Evolutionary conservation across 2,797 vertebrate species (phyloP).

Genomic region (Poecilia picta): DNA sequence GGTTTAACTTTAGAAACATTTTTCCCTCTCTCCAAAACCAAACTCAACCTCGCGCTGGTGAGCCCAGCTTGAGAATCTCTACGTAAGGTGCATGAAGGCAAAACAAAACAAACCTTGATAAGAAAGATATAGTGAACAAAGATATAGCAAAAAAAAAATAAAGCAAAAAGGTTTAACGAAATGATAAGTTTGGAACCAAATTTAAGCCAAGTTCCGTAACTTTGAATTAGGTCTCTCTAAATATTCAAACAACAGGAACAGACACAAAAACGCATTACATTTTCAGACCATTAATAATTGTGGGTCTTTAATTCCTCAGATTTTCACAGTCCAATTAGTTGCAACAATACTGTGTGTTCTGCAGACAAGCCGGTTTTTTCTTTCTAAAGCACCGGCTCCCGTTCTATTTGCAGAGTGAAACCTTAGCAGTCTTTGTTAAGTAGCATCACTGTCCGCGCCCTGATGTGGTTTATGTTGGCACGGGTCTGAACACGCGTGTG

Average conservation of each 20-base stretch:
- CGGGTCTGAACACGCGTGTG: conserved; percentile 11
- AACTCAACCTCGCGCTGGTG: not conserved
- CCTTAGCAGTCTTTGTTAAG: conserved; percentile 17
- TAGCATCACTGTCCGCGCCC: conserved; percentile 10
- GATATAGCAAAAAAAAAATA: no score
- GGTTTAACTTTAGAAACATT: not conserved
- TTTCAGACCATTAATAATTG: not conserved
- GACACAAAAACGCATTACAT: not conserved
- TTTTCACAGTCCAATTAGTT: not conserved
- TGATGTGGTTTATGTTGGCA: conserved; percentile 49
- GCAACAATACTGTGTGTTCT: not conserved
- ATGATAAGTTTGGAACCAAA: not conserved
- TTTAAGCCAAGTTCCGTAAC: not conserved
- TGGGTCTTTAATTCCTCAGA: not conserved
- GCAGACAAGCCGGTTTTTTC: conserved; percentile 6
- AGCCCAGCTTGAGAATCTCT: not conserved
- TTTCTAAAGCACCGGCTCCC: not conserved
- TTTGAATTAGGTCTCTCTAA: not conserved
- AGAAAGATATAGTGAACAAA: not conserved
- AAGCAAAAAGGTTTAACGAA: not conserved
- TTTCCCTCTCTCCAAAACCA: not conserved
- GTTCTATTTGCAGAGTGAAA: conserved; percentile 31
- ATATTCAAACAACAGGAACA: not conserved
- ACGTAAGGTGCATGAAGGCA: not conserved
- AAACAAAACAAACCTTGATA: not conserved